These are phyloP conservation scores for Oxyscelio sp. DNA, from an alignment of 2,888 invertebrate genomes.

Conservation along the genomic window DNA sequence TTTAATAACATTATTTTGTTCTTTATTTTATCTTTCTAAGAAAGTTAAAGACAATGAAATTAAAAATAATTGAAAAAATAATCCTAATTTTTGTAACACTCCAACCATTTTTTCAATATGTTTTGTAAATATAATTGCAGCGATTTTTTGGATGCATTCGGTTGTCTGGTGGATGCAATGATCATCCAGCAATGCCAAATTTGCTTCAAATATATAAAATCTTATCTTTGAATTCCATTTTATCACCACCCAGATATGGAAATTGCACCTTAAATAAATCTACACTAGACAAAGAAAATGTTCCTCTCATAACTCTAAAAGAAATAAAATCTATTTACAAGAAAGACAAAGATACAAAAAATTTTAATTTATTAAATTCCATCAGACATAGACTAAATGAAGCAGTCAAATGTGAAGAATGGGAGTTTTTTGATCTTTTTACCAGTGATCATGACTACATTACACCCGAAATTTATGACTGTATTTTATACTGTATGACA, in stretches of 20 bases:
- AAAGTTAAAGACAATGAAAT: neutral
- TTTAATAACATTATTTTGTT: neutral
- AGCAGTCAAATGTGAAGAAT: conserved; percentile 29
- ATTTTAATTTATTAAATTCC: conserved; percentile 25
- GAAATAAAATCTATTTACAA: conserved; percentile 54
- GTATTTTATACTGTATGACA: conserved; percentile 43
- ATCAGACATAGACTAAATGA: conserved; percentile 27
- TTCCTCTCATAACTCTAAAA: conserved; percentile 32
- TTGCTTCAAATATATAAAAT: conserved; percentile 38
- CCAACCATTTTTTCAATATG: neutral
- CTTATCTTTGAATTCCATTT: conserved; percentile 23
- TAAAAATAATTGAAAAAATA: neutral
- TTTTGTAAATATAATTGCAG: conserved; percentile 24
- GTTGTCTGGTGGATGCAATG: conserved; percentile 43
- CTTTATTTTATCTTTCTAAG: neutral
- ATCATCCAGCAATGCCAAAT: conserved; percentile 47
- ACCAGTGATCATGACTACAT: conserved; percentile 38
- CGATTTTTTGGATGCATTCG: conserved; percentile 48
- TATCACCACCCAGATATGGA: conserved; percentile 47
- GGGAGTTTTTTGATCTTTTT: conserved; percentile 31
- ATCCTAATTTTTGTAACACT: neutral
- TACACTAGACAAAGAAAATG: conserved; percentile 17
- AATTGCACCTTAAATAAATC: conserved; percentile 39
- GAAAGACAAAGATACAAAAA: conserved; percentile 6
- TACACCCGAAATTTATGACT: conserved; percentile 31